Conservation (phyloP, 2,797 vertebrate species). For the Etheostoma nigrum region DNA sequence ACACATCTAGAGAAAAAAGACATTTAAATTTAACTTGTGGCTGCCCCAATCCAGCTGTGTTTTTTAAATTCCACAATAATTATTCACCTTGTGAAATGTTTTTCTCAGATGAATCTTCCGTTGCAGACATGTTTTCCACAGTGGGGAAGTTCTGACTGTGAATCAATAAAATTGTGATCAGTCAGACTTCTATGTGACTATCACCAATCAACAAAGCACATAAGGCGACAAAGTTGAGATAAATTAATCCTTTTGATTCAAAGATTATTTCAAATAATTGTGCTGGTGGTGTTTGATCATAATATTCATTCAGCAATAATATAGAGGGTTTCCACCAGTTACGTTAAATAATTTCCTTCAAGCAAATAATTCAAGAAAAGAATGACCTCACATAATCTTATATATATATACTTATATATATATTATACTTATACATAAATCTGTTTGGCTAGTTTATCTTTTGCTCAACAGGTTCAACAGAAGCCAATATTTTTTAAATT, state of each 20-base stretch:
- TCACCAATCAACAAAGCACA: slow-evolving; percentile 6
- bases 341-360: background rate
- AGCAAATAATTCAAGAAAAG: background rate
- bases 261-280: background rate
- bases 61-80: background rate
- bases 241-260: background rate
- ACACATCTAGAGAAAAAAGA: slow-evolving; percentile 55
- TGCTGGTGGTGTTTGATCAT: background rate
- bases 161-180: slow-evolving; percentile 42
- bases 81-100: slow-evolving; percentile 52
- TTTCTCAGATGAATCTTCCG: slow-evolving; percentile 48
- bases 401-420: too few species aligned
- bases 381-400: background rate
- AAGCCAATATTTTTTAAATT: background rate
- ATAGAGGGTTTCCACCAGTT: background rate
- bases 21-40: background rate
- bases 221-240: background rate
- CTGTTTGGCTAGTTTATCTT: background rate
- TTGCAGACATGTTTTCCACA: slow-evolving; percentile 53
- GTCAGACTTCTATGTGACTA: slow-evolving; percentile 19
- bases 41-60: background rate
- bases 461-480: background rate
- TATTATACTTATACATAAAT: background rate
- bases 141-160: slow-evolving; percentile 69
- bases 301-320: background rate